Percentiles rank a stretch among this genome's conserved stretches.
Conservation (phyloP, 2,113 vertebrate species). For the Seriola aureovittata region DNA sequence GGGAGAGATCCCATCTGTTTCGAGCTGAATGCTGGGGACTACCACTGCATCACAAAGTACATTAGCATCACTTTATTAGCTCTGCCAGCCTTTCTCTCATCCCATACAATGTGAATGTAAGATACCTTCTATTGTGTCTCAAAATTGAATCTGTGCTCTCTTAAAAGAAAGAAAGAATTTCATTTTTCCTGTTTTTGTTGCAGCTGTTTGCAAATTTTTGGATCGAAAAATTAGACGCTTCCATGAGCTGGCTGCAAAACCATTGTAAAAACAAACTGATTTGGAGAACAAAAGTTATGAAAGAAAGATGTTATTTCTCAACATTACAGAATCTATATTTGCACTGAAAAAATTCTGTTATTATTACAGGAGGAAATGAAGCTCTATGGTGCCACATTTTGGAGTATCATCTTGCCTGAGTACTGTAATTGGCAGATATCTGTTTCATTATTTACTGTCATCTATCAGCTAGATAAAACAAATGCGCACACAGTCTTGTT, state of each 20-base stretch:
- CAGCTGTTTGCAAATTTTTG: conserved; percentile 23
- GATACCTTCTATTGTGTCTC: conserved; percentile 55
- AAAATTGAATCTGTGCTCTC: conserved; percentile 39
- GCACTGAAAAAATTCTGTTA: conserved; percentile 21
- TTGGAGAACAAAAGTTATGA: conserved; percentile 3
- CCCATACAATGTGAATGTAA: conserved; percentile 77
- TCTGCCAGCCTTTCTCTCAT: conserved; percentile 57
- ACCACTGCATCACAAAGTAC: conserved; percentile 66
- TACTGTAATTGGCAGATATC: conserved; percentile 41
- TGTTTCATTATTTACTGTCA: conserved; percentile 42
- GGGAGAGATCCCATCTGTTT: conserved; percentile 74
- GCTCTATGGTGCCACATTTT: conserved; percentile 13
- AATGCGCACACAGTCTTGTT: conserved; percentile 30
- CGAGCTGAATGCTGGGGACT: conserved; percentile 60
- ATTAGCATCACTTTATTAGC: conserved; percentile 72
- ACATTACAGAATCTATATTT: conserved; percentile 24
- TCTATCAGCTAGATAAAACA: conserved; percentile 36
- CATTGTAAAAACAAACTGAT: background rate
- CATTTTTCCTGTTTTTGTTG: conserved; percentile 18
- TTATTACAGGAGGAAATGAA: conserved; percentile 31
- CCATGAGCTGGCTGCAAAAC: background rate
- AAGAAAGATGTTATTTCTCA: background rate
- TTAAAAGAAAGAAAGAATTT: conserved; percentile 1
- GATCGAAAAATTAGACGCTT: background rate
- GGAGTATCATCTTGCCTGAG: background rate